phyloP scores from a whole-genome alignment of 2,888 invertebrate genomes.

The Lasioglossum malachurum region DNA sequence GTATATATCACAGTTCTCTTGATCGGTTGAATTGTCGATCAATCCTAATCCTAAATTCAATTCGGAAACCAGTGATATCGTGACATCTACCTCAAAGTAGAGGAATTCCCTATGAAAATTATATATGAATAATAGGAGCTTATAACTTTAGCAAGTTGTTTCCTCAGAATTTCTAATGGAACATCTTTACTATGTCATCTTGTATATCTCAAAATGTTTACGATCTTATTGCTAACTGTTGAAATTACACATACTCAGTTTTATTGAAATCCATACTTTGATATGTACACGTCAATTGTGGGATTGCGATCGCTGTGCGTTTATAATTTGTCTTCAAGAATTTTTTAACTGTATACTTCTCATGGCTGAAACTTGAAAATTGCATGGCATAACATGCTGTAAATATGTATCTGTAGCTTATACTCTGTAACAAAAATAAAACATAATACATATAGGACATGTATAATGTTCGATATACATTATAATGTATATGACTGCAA shows the following conservation, averaged over 20 bases:
- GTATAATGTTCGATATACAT: not conserved
- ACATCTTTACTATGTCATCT: not conserved
- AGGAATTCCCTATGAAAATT: not conserved
- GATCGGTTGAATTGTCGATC: not conserved
- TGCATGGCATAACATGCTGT: conserved; percentile 42
- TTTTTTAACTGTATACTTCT: not conserved
- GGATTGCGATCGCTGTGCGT: conserved; percentile 10
- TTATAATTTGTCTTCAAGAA: conserved; percentile 39
- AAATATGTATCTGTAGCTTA: conserved; percentile 36
- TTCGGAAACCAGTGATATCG: conserved; percentile 10
- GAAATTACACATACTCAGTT: not conserved
- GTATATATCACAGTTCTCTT: not conserved
- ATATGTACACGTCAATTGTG: conserved; percentile 38
- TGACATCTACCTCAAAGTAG: not conserved
- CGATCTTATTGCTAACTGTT: not conserved
- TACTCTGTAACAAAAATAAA: conserved; percentile 21
- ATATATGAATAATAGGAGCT: conserved; percentile 3
- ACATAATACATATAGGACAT: not conserved
- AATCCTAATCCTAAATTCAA: not conserved
- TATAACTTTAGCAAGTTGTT: not conserved
- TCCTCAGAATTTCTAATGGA: not conserved
- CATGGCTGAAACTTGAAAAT: not conserved
- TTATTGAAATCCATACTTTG: not conserved
- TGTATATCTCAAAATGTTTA: not conserved
- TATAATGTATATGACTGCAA: not conserved